phyloP scores from a whole-genome alignment of 1,140 invertebrate species.

The Dinothrombium tinctorium region DNA sequence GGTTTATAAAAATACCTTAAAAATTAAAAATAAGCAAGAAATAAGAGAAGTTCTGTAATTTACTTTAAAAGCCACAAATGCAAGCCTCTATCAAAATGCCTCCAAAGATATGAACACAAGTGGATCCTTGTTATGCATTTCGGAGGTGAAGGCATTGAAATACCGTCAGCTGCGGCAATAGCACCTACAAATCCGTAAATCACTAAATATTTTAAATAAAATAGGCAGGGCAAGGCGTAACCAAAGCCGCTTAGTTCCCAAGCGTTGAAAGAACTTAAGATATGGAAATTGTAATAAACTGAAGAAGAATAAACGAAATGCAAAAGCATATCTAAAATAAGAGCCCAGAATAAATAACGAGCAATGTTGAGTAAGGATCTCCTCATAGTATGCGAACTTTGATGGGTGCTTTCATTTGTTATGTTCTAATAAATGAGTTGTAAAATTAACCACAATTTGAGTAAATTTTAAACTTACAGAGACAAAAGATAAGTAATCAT shows the following conservation, averaged over 20 bases:
- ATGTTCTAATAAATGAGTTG: neutral
- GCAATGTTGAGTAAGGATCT: neutral
- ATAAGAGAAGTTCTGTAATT: neutral
- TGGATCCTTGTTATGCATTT: slow-evolving; percentile 13
- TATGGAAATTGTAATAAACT: slow-evolving; percentile 11
- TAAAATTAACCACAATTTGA: neutral
- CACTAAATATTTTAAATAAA: slow-evolving; percentile 15
- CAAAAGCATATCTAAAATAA: slow-evolving; percentile 12
- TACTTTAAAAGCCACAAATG: slow-evolving; percentile 11
- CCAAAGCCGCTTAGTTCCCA: slow-evolving; percentile 15
- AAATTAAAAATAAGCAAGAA: neutral
- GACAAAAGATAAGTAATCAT: slow-evolving; percentile 9
- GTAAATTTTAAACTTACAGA: slow-evolving; percentile 3
- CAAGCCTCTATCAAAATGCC: slow-evolving; percentile 14
- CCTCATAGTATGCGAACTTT: neutral
- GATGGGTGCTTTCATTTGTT: neutral
- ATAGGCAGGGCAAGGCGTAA: slow-evolving; percentile 13
- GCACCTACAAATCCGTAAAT: slow-evolving; percentile 13
- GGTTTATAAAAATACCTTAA: slow-evolving; percentile 13
- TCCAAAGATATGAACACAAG: slow-evolving; percentile 12
- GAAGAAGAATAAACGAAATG: slow-evolving; percentile 14
- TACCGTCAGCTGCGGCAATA: slow-evolving; percentile 10
- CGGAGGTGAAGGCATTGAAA: slow-evolving; percentile 12
- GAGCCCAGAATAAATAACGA: slow-evolving; percentile 8
- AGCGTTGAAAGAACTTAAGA: slow-evolving; percentile 5